Percentiles rank a stretch among this genome's conserved stretches.
Evolutionary conservation across 1,140 invertebrate species (phyloP).

Genomic region (Drosophila kikkawai): DNA sequence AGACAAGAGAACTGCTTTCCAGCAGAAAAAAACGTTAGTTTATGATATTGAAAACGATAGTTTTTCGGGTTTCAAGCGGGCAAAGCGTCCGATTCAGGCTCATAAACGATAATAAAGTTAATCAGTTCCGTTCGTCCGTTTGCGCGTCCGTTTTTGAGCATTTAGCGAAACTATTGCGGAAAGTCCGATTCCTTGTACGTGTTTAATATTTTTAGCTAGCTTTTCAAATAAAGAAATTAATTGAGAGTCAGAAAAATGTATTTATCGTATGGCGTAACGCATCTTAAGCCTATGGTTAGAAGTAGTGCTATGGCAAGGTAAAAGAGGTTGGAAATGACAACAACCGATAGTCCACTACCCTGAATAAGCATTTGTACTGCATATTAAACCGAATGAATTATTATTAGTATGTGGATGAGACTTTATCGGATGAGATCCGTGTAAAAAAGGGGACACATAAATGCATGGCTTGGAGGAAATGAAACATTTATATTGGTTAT

Average conservation of each 20-base stretch:
- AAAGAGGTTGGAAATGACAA: constrained; percentile 6
- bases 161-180: no score
- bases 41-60: no score
- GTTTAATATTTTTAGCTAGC: no score
- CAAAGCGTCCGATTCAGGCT: no score
- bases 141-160: no score
- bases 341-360: constrained; percentile 37
- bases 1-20: no score
- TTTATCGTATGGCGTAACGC: background rate
- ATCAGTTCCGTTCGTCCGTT: no score
- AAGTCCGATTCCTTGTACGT: no score
- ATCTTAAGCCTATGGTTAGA: background rate
- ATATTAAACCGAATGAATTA: constrained; percentile 21
- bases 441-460: constrained; percentile 5
- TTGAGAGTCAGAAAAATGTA: background rate
- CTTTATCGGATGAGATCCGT: constrained; percentile 20
- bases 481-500: constrained; percentile 38
- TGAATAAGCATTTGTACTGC: constrained; percentile 28
- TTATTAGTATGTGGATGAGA: constrained; percentile 22
- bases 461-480: constrained; percentile 37
- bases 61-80: no score
- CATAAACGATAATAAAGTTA: no score
- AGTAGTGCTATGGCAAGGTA: constrained; percentile 15
- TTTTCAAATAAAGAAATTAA: no score
- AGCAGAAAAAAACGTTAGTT: no score